Evolutionary conservation across 2,888 invertebrate genomes (phyloP).

Genomic region (Drosophila conformis): DNA sequence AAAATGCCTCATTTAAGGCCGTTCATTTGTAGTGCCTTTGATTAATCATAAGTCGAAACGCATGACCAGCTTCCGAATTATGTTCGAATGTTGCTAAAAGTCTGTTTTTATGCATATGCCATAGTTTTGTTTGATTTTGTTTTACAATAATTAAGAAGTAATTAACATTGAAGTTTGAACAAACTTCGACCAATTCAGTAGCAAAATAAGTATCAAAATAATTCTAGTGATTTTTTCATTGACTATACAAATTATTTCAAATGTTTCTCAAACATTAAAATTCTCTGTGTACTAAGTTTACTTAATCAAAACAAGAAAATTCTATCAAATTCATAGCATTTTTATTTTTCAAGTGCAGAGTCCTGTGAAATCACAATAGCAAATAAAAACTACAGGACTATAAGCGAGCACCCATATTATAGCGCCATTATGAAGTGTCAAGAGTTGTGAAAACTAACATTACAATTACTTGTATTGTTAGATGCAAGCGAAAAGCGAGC

Average conservation of each 20-base stretch:
- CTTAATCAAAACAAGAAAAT: background rate
- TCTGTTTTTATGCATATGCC: background rate
- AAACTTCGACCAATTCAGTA: background rate
- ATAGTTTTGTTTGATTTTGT: background rate
- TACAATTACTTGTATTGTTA: background rate
- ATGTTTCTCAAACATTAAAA: background rate
- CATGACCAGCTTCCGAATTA: constrained; percentile 15
- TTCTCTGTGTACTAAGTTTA: background rate
- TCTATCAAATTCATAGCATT: fast-evolving
- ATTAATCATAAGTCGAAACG: background rate
- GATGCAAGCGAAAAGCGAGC: background rate
- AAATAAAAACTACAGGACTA: background rate
- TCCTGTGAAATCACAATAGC: background rate
- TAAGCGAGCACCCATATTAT: background rate
- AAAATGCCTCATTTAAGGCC: constrained; percentile 18
- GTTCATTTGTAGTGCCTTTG: background rate
- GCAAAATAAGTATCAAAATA: background rate
- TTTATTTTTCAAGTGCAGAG: background rate
- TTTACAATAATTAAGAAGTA: background rate
- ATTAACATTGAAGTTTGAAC: background rate
- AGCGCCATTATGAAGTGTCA: background rate
- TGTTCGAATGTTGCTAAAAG: background rate
- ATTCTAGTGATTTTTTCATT: background rate
- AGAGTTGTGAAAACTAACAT: background rate
- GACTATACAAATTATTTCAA: background rate